These are phyloP conservation scores for Thymelicus sylvestris DNA, from an alignment of 2,888 invertebrate genomes.

Conservation along the genomic window DNA sequence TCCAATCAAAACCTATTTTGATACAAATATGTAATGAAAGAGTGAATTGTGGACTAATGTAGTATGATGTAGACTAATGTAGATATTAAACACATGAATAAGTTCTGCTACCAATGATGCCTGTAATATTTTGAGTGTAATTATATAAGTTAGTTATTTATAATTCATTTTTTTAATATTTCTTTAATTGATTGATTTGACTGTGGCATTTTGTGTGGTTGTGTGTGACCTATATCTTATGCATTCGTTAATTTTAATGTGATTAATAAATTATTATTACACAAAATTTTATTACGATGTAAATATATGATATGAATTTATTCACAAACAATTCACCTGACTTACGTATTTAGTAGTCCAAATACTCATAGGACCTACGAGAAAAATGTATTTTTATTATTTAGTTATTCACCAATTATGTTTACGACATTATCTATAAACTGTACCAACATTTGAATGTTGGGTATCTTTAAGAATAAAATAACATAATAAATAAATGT, in stretches of 20 bases:
- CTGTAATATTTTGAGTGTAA: too few species aligned
- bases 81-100: too few species aligned
- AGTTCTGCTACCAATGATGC: too few species aligned
- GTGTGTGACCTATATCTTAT: neutral
- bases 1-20: too few species aligned
- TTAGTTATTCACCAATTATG: neutral
- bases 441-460: neutral
- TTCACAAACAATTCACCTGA: constrained; percentile 27
- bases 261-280: neutral
- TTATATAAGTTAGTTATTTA: too few species aligned
- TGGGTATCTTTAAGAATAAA: neutral
- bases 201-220: too few species aligned
- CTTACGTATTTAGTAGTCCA: constrained; percentile 25
- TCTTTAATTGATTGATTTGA: too few species aligned
- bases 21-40: too few species aligned
- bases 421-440: neutral
- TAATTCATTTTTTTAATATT: too few species aligned
- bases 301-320: constrained; percentile 5
- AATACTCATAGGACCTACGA: constrained; percentile 23
- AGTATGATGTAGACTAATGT: too few species aligned
- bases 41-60: too few species aligned
- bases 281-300: neutral
- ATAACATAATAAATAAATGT: neutral
- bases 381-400: constrained; percentile 1
- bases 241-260: neutral